Evolutionary conservation across 2,113 vertebrate genomes (phyloP), one percentile per base, ranked within the genome.

Genomic region (Epinephelus lanceolatus): DNA sequence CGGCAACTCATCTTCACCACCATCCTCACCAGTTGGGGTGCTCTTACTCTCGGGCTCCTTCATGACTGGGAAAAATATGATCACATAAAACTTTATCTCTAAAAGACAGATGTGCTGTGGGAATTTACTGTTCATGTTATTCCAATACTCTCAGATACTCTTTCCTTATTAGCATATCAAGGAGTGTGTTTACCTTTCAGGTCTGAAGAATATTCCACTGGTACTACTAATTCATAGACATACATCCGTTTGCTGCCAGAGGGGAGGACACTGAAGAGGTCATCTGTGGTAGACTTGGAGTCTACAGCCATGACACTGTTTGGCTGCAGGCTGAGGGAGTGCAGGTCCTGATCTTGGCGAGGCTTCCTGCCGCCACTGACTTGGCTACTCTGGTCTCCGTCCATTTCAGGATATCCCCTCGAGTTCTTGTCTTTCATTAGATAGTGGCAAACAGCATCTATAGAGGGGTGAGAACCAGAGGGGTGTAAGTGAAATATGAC

Each of bases 371-470:
- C 94, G 37, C 73, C 60, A 37, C 80, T 77, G 30, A 73, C 79
- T 45, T 92, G 93, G 60, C 90, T 83, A 68, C 76, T 88, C 62
- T 93, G 93, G 9, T 95, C 95, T 14, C 80, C 80, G 40, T 95
- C 95, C 70, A 86, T 73, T 0, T 95, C 95, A 0, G 71, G 62
- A 6, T 85, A 78, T 0, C 94, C 93, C 7, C 91, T 93, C 3
- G 93, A 93, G 87, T 96, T 96, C 85, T 96, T 96, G 76, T 96
- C 95, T 19, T 96, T 96, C 95, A 96, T 95, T 40, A 96, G 79
- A 52, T 95, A 94, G 87, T 96, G 91, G 53, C 95, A 96, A 9
- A 96, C 96, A 0, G 95, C 95, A 5, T 96, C 94, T 6, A 96
- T 45, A 11, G 42, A 45, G 8, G 42, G 9, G 9, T 45, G 8